A percentile compares a stretch with the other conserved stretches of the same genome.
phyloP scores from a whole-genome alignment of 2,888 invertebrate genomes.

The Matsumyia berberina region DNA sequence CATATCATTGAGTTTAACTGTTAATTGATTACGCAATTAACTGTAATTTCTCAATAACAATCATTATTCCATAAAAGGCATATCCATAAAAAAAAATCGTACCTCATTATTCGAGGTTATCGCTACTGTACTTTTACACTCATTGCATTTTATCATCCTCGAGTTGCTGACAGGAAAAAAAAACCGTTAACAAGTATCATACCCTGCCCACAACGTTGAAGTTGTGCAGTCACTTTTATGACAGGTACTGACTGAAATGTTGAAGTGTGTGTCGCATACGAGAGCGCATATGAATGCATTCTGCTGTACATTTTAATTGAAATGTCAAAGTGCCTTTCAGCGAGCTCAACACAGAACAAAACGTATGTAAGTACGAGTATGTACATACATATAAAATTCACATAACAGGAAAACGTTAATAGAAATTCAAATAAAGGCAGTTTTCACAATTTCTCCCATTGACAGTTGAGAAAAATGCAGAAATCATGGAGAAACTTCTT shows the following conservation, averaged over 20 bases:
- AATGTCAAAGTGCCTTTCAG: no score
- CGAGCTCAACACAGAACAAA: no score
- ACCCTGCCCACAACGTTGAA: neutral
- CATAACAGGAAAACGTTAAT: no score
- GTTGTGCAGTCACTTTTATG: slow-evolving; percentile 25
- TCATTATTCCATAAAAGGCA: slow-evolving; percentile 40
- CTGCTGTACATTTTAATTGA: neutral
- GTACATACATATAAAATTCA: no score
- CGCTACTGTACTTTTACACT: no score
- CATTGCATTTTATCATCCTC: no score
- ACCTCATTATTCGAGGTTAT: neutral
- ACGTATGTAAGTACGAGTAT: no score
- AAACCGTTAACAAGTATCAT: slow-evolving; percentile 22
- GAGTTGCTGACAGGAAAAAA: slow-evolving; percentile 17
- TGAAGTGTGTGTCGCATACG: slow-evolving; percentile 24
- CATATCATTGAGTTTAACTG: slow-evolving; percentile 27
- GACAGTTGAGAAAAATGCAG: no score
- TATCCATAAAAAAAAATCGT: slow-evolving; percentile 33
- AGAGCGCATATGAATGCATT: no score
- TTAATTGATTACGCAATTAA: slow-evolving; percentile 35
- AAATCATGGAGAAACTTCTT: slow-evolving; percentile 18
- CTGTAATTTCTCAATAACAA: slow-evolving; percentile 49
- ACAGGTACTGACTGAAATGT: slow-evolving; percentile 56
- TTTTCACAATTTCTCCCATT: no score
- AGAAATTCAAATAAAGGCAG: no score